phyloP scores from a whole-genome alignment of 2,797 vertebrate genomes.

The Tragelaphus oryx region DNA sequence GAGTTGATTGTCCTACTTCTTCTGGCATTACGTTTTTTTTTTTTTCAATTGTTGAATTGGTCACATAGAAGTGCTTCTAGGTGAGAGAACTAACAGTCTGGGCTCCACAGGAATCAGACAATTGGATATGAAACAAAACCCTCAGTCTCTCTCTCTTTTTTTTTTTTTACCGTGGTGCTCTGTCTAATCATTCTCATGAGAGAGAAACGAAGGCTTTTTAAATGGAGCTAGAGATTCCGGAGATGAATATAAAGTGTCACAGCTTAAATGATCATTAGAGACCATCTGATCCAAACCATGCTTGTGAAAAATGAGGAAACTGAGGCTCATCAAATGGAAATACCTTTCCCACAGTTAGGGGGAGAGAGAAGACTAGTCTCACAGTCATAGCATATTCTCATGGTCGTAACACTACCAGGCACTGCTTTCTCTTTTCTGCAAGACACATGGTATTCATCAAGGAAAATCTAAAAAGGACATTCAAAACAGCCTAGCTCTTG shows the following conservation, averaged over 20 bases:
- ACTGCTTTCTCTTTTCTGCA: neutral
- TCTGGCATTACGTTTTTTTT: neutral
- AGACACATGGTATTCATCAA: neutral
- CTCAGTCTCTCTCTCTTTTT: neutral
- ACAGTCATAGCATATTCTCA: neutral
- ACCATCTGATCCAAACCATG: neutral
- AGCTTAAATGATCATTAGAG: neutral
- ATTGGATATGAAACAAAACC: conserved; percentile 24
- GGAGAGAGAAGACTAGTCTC: neutral
- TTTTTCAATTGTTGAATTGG: neutral
- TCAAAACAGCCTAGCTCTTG: neutral
- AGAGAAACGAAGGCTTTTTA: conserved; percentile 4
- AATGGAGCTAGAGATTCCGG: neutral
- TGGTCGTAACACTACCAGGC: no score
- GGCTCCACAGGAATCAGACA: neutral
- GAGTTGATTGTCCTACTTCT: neutral
- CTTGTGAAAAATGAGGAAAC: conserved; percentile 14
- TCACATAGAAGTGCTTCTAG: neutral
- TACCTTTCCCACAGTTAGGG: neutral
- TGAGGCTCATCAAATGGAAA: neutral
- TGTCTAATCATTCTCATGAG: neutral
- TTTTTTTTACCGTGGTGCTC: neutral
- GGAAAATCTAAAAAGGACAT: neutral
- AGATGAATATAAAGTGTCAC: neutral
- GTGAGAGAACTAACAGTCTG: neutral